Evolutionary conservation across 2,888 invertebrate species (phyloP).

Genomic region (Caenorhabditis angaria): DNA sequence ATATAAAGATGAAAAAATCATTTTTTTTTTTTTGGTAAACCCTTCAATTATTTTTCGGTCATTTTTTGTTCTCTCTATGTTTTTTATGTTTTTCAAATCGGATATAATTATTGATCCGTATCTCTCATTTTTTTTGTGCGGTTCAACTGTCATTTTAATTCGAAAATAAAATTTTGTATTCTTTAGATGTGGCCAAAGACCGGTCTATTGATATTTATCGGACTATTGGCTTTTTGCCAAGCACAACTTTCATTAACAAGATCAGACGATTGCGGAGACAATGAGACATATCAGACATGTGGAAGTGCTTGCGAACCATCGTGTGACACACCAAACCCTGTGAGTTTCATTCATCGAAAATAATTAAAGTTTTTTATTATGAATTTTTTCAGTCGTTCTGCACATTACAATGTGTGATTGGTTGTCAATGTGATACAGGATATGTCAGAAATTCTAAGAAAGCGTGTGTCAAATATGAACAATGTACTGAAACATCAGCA

Average conservation of each 20-base stretch:
- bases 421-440: constrained; percentile 40
- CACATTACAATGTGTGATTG: constrained; percentile 40
- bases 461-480: constrained; percentile 16
- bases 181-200: too few relatives aligned
- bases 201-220: background rate
- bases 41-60: too few relatives aligned
- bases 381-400: constrained; percentile 31
- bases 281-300: constrained; percentile 36
- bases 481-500: constrained; percentile 11
- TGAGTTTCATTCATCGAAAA: background rate
- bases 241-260: background rate
- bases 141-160: background rate
- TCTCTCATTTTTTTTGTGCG: background rate
- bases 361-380: background rate
- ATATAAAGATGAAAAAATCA: too few relatives aligned
- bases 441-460: constrained; percentile 28
- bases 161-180: too few relatives aligned
- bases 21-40: too few relatives aligned
- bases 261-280: constrained; percentile 18
- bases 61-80: background rate
- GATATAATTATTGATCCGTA: background rate
- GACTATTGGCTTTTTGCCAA: background rate
- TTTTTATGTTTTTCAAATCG: background rate
- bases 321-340: constrained; percentile 23
- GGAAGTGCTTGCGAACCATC: constrained; percentile 43